Base-by-base conservation (phyloP, 2,888 invertebrate species). In the Leucophenga montana region DNA sequence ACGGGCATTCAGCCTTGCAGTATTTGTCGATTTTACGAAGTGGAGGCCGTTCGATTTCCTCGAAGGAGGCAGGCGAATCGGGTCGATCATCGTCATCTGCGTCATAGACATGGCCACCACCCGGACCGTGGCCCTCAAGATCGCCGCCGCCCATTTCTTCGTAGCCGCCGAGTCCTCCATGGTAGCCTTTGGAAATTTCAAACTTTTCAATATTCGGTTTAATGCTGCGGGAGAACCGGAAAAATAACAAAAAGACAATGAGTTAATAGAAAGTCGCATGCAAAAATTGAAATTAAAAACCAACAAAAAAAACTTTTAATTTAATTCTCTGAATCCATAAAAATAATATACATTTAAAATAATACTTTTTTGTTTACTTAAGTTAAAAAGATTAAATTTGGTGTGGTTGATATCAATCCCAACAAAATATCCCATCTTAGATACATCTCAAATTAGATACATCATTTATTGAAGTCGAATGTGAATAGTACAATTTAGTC, bases 1-100 rank as follows among this genome's bases (percentile, higher is more conserved):
- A 96, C 0, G 96, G 96, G 85, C 94, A 94, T 89, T 97, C 95
- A 39, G 97, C 95, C 83, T 92, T 92, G 82, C 95, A 91, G 89
- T 96, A 96, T 89, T 95, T 94, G 88, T 97, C 96, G 89, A 97
- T 94, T 85, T 94, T 93, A 75, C 96, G 92, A 74, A 95, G 91
- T 20, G 95, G 95, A 64, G 96, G 96, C 77, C 95, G 91, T 84
- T 95, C 95, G 68, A 94, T 94, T 84, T 95, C 95, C 67, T 95
- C 95, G 82, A 95, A 91, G 67, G 95, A 94, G 83, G 94, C 94
- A 82, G 93, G 90, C 74, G 93, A 92, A 81, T 93, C 93, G 80
- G 90, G 89, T 85, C 92, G 92, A 85, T 92, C 93, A 76, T 89
- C 90, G 69, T 88, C 88, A 71, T 64, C 62, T 13, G 14, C 62